A percentile compares a stretch with the other conserved stretches of the same genome.
Conservation (phyloP, 1,140 invertebrate genomes). For the Tetragonula clypearis region DNA sequence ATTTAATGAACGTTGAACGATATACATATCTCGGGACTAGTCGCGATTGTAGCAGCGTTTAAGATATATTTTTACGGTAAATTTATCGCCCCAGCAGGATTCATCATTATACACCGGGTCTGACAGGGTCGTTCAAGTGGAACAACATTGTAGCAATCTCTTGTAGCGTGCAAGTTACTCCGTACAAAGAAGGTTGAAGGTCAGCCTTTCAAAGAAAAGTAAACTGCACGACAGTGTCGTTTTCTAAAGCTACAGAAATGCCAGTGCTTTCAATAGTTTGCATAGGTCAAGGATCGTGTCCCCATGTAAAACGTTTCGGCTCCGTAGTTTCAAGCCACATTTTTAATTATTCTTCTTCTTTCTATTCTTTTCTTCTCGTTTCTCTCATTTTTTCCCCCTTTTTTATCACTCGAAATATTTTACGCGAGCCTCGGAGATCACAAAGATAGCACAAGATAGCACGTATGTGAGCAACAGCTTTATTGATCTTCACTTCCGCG, state of each 20-base stretch:
- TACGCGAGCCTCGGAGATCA: neutral
- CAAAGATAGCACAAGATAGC: too few relatives aligned
- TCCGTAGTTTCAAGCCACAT: neutral
- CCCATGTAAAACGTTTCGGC: neutral
- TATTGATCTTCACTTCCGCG: neutral
- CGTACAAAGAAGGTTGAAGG: slow-evolving; percentile 43
- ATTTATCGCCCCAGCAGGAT: slow-evolving; percentile 37
- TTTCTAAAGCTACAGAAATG: slow-evolving; percentile 54
- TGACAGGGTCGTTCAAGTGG: slow-evolving; percentile 52
- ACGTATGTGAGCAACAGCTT: neutral
- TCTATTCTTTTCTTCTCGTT: neutral
- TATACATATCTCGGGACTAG: neutral
- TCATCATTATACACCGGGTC: slow-evolving; percentile 20
- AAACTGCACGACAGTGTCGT: slow-evolving; percentile 27
- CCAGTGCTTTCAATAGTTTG: slow-evolving; percentile 39
- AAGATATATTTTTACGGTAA: neutral
- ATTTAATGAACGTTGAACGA: neutral
- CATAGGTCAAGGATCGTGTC: slow-evolving; percentile 47
- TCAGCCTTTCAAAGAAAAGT: slow-evolving; percentile 55
- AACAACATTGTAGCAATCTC: slow-evolving; percentile 48
- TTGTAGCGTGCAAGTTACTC: slow-evolving; percentile 40
- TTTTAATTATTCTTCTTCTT: neutral
- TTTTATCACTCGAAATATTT: too few relatives aligned
- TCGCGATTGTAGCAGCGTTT: neutral
- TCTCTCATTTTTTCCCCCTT: neutral